Conservation (phyloP, 2,888 invertebrate genomes). For the Pyrrhia umbra region DNA sequence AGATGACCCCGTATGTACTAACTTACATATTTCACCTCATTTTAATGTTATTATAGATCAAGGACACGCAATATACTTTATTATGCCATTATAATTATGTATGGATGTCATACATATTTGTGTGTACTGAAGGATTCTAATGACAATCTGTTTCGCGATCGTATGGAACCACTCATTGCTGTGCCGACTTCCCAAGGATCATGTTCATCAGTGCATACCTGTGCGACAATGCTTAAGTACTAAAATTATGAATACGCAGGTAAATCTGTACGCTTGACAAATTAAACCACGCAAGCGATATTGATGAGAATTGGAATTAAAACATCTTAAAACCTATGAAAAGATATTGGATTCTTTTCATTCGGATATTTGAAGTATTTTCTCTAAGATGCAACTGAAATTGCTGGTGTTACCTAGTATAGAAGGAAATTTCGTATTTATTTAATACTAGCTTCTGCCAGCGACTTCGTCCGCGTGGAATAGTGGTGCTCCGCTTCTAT, state of each 20-base stretch:
- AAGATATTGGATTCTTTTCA: constrained; percentile 1
- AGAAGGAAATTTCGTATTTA: neutral
- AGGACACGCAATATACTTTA: neutral
- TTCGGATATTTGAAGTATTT: constrained; percentile 1
- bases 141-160: neutral
- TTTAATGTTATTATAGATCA: too few species aligned
- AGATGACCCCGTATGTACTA: too few species aligned
- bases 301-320: neutral
- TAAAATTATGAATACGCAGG: neutral
- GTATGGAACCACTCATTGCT: neutral
- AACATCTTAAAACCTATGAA: neutral
- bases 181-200: neutral
- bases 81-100: neutral
- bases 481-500: too few species aligned
- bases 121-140: neutral
- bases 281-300: neutral
- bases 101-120: too few species aligned
- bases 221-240: neutral
- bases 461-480: too few species aligned
- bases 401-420: neutral
- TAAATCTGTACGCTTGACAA: neutral
- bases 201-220: neutral
- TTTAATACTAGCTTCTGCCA: neutral
- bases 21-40: too few species aligned
- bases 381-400: neutral